phyloP scores from a whole-genome alignment of 2,113 vertebrate species.

The Larimichthys crocea region DNA sequence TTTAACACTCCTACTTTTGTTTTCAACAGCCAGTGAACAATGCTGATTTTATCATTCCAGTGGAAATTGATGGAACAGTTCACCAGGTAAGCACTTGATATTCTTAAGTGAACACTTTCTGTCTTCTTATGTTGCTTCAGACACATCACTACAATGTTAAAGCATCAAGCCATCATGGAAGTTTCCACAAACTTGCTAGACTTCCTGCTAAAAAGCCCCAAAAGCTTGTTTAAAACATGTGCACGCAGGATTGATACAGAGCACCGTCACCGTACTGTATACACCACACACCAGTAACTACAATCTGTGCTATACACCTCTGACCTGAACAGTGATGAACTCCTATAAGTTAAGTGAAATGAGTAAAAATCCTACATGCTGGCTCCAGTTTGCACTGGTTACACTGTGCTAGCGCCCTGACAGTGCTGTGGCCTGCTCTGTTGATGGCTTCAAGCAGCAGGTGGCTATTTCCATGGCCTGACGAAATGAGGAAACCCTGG shows the following conservation, averaged over 20 bases:
- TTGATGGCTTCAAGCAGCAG: conserved; percentile 82
- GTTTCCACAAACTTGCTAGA: neutral
- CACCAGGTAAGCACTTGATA: conserved; percentile 86
- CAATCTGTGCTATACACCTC: neutral
- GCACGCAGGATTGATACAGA: neutral
- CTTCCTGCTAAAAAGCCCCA: neutral
- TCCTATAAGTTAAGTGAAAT: neutral
- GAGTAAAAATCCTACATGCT: neutral
- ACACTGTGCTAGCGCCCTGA: conserved; percentile 54
- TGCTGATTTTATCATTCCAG: conserved; percentile 95
- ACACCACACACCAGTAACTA: neutral
- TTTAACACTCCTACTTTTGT: conserved; percentile 24
- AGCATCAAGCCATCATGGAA: neutral
- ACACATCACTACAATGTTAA: neutral
- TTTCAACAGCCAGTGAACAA: conserved; percentile 90
- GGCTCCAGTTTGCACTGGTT: neutral
- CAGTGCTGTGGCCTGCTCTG: conserved; percentile 63
- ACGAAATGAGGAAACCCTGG: conserved; percentile 75
- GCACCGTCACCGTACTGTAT: neutral
- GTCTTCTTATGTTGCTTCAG: neutral
- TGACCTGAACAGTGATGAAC: neutral
- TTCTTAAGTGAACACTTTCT: neutral
- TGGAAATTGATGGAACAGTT: conserved; percentile 92
- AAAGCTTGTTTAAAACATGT: neutral
- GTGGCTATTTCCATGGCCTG: conserved; percentile 81